Evolutionary conservation across 2,113 vertebrate genomes (phyloP).

Genomic region (Chloropsis hardwickii): DNA sequence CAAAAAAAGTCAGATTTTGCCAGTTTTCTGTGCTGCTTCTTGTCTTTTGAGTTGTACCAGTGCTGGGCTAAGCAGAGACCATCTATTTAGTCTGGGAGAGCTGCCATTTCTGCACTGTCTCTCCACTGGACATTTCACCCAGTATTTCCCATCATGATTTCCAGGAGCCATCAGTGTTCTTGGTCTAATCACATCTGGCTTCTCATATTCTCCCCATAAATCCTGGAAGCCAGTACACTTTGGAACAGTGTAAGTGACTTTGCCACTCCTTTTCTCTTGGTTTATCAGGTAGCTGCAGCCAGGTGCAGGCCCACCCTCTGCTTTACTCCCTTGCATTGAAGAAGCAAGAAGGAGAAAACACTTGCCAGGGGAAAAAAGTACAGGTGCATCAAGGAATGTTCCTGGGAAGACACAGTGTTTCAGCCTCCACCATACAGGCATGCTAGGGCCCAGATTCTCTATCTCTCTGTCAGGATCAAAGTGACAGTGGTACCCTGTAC

Average conservation of each 20-base stretch:
- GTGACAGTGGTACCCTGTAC: background rate
- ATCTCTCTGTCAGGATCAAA: background rate
- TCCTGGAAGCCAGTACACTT: background rate
- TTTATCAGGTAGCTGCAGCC: background rate
- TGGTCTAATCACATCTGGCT: background rate
- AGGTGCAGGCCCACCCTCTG: background rate
- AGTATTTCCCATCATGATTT: background rate
- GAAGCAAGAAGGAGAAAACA: background rate
- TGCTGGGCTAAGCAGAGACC: background rate
- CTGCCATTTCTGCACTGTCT: background rate
- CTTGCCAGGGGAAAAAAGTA: background rate
- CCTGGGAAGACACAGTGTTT: background rate
- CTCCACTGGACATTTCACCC: background rate
- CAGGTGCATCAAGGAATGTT: background rate
- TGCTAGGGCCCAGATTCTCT: background rate
- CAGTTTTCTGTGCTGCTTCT: background rate
- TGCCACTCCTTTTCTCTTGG: background rate
- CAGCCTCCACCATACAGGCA: background rate
- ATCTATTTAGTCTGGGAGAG: background rate
- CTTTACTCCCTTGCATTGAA: background rate
- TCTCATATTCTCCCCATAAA: background rate
- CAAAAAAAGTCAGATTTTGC: background rate
- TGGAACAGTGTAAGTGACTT: background rate
- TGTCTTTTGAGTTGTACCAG: background rate
- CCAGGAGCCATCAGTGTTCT: background rate